Evolutionary conservation across 2,888 invertebrate species (phyloP), one percentile per base, ranked within the genome.

Genomic region (Temnothorax unifasciatus): DNA sequence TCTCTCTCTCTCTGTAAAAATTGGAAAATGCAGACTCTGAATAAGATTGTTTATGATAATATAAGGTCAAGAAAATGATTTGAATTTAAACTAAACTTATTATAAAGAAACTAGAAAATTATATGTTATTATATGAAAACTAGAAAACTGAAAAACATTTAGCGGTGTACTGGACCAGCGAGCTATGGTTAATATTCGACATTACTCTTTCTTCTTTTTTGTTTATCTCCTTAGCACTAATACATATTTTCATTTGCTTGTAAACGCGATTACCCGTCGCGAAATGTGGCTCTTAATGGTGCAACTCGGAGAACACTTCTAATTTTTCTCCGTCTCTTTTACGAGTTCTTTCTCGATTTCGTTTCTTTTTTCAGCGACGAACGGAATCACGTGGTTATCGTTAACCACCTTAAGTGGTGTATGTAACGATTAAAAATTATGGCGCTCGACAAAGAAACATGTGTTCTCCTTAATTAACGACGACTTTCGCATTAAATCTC

Each of bases 381-480:
- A 15, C 6, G 34, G 29, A 54, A 54, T 77, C 66, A 54, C 9
- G 25, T 76, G 13, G 18, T 66, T 25, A 13, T 76, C 52, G 50
- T 76, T 64, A 76, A 41, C 25, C 15, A 41, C 25, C 41, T 25
- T 77, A 66, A 52, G 38, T 18, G 52, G 5, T 41, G 6, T 21
- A 9, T 63, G 21, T 77, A 77, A 52, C 41, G 9, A 66, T 52
- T 52, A 52, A 54, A 77, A 41, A 77, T 66, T 54, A 66, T 25
- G 13, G 25, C 52, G 5, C 54, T 54, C 52, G 29, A 66, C 25
- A 18, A 66, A 77, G 66, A 18, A 38, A 66, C 25, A 25, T 25
- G 11, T 44, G 15, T 34, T 61, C 15, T 15, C 29, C 1, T 66
- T 77, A 64, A 76, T 66, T 50, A 76, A 52, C 15, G 38, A 52